Percentiles rank a stretch among this genome's conserved stretches.
These are phyloP conservation scores for Albula glossodonta DNA, from an alignment of 2,113 vertebrate genomes.

Conservation along the genomic window DNA sequence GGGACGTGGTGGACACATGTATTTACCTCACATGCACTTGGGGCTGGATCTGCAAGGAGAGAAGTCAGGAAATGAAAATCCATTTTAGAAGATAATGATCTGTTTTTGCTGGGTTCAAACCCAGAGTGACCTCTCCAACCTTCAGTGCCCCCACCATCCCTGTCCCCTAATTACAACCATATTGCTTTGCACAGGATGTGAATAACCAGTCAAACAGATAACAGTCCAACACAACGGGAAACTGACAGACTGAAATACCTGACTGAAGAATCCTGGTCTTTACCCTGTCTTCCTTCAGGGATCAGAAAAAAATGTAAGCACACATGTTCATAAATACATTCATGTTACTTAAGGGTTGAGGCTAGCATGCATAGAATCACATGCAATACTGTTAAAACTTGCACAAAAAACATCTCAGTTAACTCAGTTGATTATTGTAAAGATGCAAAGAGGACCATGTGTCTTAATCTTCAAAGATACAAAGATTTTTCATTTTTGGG, in stretches of 20 bases:
- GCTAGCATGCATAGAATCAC: too few species aligned
- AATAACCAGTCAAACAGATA: slow-evolving; percentile 17
- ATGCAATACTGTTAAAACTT: too few species aligned
- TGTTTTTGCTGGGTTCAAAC: slow-evolving; percentile 30
- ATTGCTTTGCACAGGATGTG: slow-evolving; percentile 37
- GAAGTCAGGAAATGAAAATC: slow-evolving; percentile 43
- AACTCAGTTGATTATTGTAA: too few species aligned
- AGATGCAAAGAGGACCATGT: too few species aligned
- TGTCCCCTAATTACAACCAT: slow-evolving; percentile 39
- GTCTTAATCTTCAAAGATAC: too few species aligned
- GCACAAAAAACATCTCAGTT: too few species aligned
- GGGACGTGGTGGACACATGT: not conserved
- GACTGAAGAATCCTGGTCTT: not conserved
- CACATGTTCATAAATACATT: too few species aligned
- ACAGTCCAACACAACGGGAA: slow-evolving; percentile 3
- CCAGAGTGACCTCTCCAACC: slow-evolving; percentile 19
- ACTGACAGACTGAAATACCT: not conserved
- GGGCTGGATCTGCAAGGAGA: slow-evolving; percentile 11
- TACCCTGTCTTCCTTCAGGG: not conserved
- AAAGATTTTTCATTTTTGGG: too few species aligned
- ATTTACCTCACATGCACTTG: not conserved
- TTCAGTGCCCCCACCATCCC: not conserved
- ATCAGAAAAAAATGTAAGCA: not conserved
- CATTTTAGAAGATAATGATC: slow-evolving; percentile 42
- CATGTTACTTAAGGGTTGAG: too few species aligned